These are phyloP conservation scores for Pteropus rufus DNA, from an alignment of 2,797 vertebrate species.

Conservation along the genomic window DNA sequence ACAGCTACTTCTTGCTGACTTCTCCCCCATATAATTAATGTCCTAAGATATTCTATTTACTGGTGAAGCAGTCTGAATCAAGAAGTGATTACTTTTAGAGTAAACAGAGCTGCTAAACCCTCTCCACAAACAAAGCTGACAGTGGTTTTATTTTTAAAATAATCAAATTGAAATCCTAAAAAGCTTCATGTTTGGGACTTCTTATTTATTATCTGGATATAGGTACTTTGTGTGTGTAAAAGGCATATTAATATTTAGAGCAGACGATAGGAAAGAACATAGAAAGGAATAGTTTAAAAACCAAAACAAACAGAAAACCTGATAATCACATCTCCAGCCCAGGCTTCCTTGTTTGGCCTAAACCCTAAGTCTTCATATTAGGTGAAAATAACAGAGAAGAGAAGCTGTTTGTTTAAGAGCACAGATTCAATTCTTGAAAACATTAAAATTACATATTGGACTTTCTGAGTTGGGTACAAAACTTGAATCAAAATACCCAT, in stretches of 20 bases:
- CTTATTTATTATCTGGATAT: slow-evolving; percentile 62
- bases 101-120: slow-evolving; percentile 82
- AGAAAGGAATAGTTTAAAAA: background rate
- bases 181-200: slow-evolving; percentile 70
- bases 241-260: slow-evolving; percentile 70
- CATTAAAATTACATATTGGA: slow-evolving; percentile 45
- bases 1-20: slow-evolving; percentile 83
- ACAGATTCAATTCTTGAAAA: background rate
- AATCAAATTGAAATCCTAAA: slow-evolving; percentile 69
- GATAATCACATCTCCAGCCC: background rate
- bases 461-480: background rate
- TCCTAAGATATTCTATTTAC: slow-evolving; percentile 87
- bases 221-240: slow-evolving; percentile 34
- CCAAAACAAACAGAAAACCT: no score
- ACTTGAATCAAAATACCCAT: background rate
- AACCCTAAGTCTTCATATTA: background rate
- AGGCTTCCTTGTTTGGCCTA: background rate
- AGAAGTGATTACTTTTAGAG: slow-evolving; percentile 86
- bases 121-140: slow-evolving; percentile 76
- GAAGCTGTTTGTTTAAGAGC: background rate
- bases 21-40: slow-evolving; percentile 86
- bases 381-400: slow-evolving; percentile 22
- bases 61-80: slow-evolving; percentile 83
- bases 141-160: slow-evolving; percentile 72
- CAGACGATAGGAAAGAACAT: background rate